Conservation (phyloP, 2,797 vertebrate genomes). For the Varecia variegata region DNA sequence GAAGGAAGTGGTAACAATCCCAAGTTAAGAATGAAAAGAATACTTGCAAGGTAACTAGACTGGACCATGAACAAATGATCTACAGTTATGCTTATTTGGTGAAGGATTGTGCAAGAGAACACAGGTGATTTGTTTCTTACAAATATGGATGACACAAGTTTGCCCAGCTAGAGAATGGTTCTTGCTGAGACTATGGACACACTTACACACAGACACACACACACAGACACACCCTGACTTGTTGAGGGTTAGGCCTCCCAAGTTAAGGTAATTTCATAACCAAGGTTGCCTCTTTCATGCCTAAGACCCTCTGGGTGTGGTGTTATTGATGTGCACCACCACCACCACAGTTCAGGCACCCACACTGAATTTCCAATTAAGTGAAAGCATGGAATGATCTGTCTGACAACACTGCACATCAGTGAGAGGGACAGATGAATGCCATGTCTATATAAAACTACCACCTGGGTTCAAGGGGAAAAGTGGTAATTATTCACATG, state of each 20-base stretch:
- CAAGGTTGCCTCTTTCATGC: background rate
- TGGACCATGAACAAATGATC: background rate
- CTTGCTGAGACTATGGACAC: background rate
- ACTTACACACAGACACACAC: rapidly evolving
- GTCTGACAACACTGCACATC: background rate
- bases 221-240: background rate
- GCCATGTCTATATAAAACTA: background rate
- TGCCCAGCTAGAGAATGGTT: background rate
- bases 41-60: background rate
- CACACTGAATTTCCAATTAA: background rate
- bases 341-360: background rate
- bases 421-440: background rate
- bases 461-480: background rate
- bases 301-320: background rate
- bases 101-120: background rate
- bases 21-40: background rate
- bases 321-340: background rate
- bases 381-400: background rate
- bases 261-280: background rate
- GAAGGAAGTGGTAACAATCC: background rate
- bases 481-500: background rate
- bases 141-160: background rate
- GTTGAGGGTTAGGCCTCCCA: background rate
- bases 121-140: background rate
- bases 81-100: background rate